These are phyloP conservation scores for Corbicula japonica DNA, from an alignment of 2,888 invertebrate species.

Conservation along the genomic window DNA sequence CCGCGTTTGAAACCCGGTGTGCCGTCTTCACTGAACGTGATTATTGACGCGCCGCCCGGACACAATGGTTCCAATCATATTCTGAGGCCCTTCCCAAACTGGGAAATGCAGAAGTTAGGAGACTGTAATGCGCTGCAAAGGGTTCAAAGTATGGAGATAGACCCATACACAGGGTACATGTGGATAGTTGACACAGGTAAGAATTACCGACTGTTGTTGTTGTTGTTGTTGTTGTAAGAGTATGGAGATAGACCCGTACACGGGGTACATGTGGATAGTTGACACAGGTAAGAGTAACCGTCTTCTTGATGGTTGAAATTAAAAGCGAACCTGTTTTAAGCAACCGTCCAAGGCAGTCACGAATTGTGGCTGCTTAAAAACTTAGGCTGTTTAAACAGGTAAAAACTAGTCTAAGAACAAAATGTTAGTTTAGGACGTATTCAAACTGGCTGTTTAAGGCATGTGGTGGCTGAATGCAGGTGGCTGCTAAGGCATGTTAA, in stretches of 20 bases:
- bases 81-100: constrained; percentile 68
- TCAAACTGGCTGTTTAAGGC: too few relatives aligned
- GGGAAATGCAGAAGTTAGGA: constrained; percentile 65
- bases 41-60: constrained; percentile 25
- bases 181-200: constrained; percentile 75
- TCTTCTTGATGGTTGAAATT: too few relatives aligned
- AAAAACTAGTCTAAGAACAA: too few relatives aligned
- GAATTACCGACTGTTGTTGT: too few relatives aligned
- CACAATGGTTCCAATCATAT: constrained; percentile 24
- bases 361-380: too few relatives aligned
- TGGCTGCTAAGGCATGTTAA: too few relatives aligned
- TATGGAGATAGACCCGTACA: constrained; percentile 75
- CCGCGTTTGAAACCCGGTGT: constrained; percentile 69
- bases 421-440: too few relatives aligned
- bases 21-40: constrained; percentile 66
- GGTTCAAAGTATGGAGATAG: constrained; percentile 76
- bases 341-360: too few relatives aligned
- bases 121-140: constrained; percentile 70
- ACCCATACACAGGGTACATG: constrained; percentile 71
- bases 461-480: too few relatives aligned
- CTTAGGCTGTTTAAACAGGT: too few relatives aligned
- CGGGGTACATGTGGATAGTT: constrained; percentile 74
- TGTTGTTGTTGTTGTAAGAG: too few relatives aligned
- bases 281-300: constrained; percentile 69
- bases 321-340: too few relatives aligned